Conservation (phyloP, 2,888 invertebrate species). For the Cosmopolites sordidus region DNA sequence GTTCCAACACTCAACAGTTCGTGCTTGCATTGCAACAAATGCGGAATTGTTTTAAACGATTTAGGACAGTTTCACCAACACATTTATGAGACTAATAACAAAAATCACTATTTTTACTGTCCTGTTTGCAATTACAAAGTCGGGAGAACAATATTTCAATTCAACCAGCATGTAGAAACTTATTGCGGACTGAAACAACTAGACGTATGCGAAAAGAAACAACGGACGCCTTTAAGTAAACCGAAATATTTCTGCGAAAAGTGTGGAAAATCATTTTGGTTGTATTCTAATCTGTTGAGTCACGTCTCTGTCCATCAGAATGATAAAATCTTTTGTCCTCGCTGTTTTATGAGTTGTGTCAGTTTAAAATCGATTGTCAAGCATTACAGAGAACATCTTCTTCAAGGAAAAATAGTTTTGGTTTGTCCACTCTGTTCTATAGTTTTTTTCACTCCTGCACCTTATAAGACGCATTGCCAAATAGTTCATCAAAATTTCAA, state of each 20-base stretch:
- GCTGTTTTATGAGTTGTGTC: not conserved
- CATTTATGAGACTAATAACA: conserved; percentile 5
- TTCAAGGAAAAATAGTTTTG: too few relatives aligned
- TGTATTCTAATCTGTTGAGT: not conserved
- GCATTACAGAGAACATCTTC: not conserved
- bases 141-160: not conserved
- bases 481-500: too few relatives aligned
- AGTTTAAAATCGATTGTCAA: not conserved
- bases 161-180: not conserved
- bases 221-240: not conserved
- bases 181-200: not conserved
- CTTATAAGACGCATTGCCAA: too few relatives aligned
- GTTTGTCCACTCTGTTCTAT: too few relatives aligned
- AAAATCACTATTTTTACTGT: not conserved
- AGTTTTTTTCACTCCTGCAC: too few relatives aligned
- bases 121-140: not conserved
- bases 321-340: not conserved
- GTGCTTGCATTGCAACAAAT: conserved; percentile 18
- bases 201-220: not conserved
- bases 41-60: conserved; percentile 5
- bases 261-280: conserved; percentile 6
- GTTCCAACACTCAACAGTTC: too few relatives aligned
- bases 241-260: conserved; percentile 9
- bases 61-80: conserved; percentile 8
- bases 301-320: not conserved